Percentiles rank a stretch among this genome's conserved stretches.
phyloP scores from a whole-genome alignment of 2,888 invertebrate species.

The Eupeodes latifasciatus region DNA sequence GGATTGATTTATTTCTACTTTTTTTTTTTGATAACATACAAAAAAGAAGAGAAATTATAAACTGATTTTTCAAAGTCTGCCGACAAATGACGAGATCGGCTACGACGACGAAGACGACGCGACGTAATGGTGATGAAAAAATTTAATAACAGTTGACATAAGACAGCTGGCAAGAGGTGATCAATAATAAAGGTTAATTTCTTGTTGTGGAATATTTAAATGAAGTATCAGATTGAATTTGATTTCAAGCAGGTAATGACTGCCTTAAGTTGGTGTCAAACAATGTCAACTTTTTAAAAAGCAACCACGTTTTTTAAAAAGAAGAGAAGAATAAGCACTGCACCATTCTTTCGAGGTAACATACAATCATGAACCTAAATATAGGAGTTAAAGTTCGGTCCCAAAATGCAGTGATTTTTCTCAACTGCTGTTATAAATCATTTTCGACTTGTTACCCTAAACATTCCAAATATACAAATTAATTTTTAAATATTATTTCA shows the following conservation, averaged over 20 bases:
- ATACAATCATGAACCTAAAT: no score
- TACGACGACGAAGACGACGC: no score
- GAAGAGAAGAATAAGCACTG: no score
- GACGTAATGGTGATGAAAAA: neutral
- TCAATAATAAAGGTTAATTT: neutral
- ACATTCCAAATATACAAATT: no score
- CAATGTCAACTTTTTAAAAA: neutral
- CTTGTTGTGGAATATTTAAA: neutral
- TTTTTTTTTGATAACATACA: conserved; percentile 10
- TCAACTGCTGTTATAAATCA: no score
- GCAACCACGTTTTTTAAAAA: no score
- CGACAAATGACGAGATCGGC: neutral
- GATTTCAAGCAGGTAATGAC: neutral
- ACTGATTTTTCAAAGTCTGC: conserved; percentile 12
- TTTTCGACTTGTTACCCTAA: no score
- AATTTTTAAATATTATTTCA: no score
- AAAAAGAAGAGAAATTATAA: neutral
- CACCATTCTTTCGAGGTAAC: no score
- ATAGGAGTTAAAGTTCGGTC: no score
- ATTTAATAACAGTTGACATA: neutral
- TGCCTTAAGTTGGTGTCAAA: neutral
- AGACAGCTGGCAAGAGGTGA: neutral
- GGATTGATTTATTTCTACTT: conserved; percentile 17
- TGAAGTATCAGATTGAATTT: neutral
- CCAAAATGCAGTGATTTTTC: no score